phyloP scores from a whole-genome alignment of 2,888 invertebrate species.

The Craniophora ligustri region DNA sequence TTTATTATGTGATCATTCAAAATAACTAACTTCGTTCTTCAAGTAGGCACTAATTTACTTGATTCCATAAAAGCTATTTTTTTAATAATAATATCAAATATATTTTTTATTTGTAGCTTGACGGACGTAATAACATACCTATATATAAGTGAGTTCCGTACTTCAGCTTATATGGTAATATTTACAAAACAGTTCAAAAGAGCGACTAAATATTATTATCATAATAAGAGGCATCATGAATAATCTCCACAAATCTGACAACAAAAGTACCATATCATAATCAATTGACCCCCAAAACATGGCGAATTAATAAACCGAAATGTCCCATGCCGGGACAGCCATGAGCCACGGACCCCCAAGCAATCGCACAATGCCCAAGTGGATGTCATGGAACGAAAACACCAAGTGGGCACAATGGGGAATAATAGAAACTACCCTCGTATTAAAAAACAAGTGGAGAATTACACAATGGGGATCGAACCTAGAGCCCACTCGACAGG shows the following conservation, averaged over 20 bases:
- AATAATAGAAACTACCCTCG: slow-evolving; percentile 86
- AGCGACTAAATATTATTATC: slow-evolving; percentile 3
- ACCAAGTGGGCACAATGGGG: slow-evolving; percentile 76
- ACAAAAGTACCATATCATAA: slow-evolving; percentile 59
- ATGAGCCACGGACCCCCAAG: slow-evolving; percentile 43
- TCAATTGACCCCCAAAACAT: slow-evolving; percentile 75
- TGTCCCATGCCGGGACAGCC: slow-evolving; percentile 41
- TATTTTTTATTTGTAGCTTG: too few species aligned
- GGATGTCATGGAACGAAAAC: slow-evolving; percentile 84
- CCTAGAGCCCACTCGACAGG: slow-evolving; percentile 80
- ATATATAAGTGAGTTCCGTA: too few species aligned
- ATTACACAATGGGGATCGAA: slow-evolving; percentile 82
- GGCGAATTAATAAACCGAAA: slow-evolving; percentile 72
- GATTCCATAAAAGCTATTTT: too few species aligned
- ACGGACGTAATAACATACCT: too few species aligned
- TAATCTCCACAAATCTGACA: slow-evolving; percentile 36
- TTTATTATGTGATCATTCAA: background rate
- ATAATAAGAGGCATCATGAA: slow-evolving; percentile 12
- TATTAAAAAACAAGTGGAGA: slow-evolving; percentile 86
- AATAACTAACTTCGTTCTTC: background rate
- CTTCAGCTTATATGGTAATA: too few species aligned
- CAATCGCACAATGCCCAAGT: slow-evolving; percentile 63
- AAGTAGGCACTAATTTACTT: too few species aligned
- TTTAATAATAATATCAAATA: too few species aligned
- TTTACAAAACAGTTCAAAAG: background rate